Evolutionary conservation across 2,797 vertebrate species (phyloP).

Genomic region (Mormyrus hasselquistii): DNA sequence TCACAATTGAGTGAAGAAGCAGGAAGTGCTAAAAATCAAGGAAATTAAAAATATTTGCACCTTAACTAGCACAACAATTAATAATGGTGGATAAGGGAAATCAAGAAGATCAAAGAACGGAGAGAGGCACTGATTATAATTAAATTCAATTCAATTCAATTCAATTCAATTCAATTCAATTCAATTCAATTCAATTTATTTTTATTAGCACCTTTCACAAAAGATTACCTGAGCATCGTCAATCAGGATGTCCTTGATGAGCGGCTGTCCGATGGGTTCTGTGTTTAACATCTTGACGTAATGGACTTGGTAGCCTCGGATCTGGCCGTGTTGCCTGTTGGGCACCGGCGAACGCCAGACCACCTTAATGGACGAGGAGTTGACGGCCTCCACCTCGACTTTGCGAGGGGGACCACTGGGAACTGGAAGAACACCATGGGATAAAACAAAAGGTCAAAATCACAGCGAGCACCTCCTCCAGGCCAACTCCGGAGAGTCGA

Average conservation of each 20-base stretch:
- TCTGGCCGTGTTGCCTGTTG: constrained; percentile 97
- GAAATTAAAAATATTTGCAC: not conserved
- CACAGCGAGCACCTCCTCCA: constrained; percentile 66
- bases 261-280: constrained; percentile 89
- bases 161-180: not conserved
- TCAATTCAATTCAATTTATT: not conserved
- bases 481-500: constrained; percentile 64
- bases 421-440: constrained; percentile 98
- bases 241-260: constrained; percentile 97
- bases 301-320: constrained; percentile 98
- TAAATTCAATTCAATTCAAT: not conserved
- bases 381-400: constrained; percentile 99
- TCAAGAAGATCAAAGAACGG: not conserved
- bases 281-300: constrained; percentile 97
- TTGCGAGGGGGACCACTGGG: constrained; percentile 99
- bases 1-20: not conserved
- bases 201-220: not conserved
- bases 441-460: constrained; percentile 85
- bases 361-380: constrained; percentile 98
- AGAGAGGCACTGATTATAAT: not conserved
- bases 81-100: not conserved
- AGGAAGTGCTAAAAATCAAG: not conserved
- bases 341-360: constrained; percentile 96
- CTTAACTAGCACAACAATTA: not conserved
- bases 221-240: constrained; percentile 89